Base-by-base conservation (phyloP, 1,140 invertebrate genomes). In the Spodoptera litura region DNA sequence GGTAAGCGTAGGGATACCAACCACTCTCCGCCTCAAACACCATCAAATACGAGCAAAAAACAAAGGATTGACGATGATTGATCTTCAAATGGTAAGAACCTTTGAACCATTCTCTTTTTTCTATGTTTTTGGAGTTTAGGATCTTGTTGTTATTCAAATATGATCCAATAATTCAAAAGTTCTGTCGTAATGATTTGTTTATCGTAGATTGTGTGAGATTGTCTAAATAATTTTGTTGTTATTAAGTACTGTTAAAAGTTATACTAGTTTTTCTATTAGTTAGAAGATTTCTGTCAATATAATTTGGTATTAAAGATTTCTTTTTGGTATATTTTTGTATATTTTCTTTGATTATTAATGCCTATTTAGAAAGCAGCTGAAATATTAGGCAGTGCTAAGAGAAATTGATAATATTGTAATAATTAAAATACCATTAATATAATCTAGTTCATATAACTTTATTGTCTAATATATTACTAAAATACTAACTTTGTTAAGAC, bases 11-110 rank as follows among this genome's bases (percentile, higher is more conserved):
- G 91, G 9, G 92, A 94, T 9, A 92, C 92, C 0, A 87, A 83
- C 0, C 83, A 81, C 35, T 94, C 93, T 0, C 93, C 93, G 2
- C 92, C 93, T 0, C 92, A 91, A 72, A 93, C 92, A 6, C 91
- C 93, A 3, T 92, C 91, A 3, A 93, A 93, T 71, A 93, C 88
- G 0, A 93, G 91, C 64, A 94, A 94, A 79, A 94, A 94, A 74
- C 93, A 93, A 70, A 87, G 91, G 62, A 86, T 93, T 35, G 93
- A 93, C 83, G 92, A 93, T 78, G 91, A 94, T 78, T 93, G 84
- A 86, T 68, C 31, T 55, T n/a, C n/a, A 12, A 56, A 10, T 44
- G 49, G 52, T 73, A 56, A 73, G 70, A 56, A 44, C 3, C 4
- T 66, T 49, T 4, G 2, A 44, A 10, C 38, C 8, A 38, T 59